Base-by-base conservation (phyloP, 2,113 vertebrate species). In the Hippopotamus amphibius region DNA sequence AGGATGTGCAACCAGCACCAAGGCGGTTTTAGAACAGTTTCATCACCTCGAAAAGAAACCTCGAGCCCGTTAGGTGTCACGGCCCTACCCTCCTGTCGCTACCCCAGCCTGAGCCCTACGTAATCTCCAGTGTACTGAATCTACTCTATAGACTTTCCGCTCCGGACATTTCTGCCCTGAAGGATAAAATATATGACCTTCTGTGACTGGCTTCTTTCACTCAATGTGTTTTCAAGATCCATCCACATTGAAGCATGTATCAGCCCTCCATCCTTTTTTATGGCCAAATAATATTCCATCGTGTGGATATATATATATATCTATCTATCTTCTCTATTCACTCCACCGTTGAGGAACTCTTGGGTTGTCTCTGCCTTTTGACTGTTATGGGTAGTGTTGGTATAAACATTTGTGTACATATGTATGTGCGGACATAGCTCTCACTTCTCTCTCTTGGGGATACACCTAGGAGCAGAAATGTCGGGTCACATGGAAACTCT, bases 61-160 rank as follows among this genome's bases (percentile, higher is more conserved):
- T 17, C 14, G 1, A 1, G 2, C 6, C 11, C 46, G 41, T 6
- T 9, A 72, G 33, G 17, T 22, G 7, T 12, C 55, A 30, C 16
- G 30, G 2, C 12, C 24, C 24, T 9, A 0, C 33, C 61, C 59
- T 19, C n/a, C 48, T 33, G 10, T 15, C 61, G 16, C 37, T 16
- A 5, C 5, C 17, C 21, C 0, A 0, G 1, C 17, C 66, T 9
- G 2, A 15, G n/a, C 5, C 55, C 59, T 37, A 21, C n/a, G 16
- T 9, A 13, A 13, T 2, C 2, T n/a, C 2, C 1, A 3, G 7
- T 7, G 37, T 22, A 22, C 6, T 28, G 55, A 11, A 2, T 12
- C 19, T 59, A 5, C 41, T 30, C 5, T 37, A 10, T 8, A 11
- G 48, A 22, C 12, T 46, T 48, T 43, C 59, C 37, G 22, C 28